These are phyloP conservation scores for Taenioides sp. DNA, from an alignment of 2,797 vertebrate species.

Conservation along the genomic window DNA sequence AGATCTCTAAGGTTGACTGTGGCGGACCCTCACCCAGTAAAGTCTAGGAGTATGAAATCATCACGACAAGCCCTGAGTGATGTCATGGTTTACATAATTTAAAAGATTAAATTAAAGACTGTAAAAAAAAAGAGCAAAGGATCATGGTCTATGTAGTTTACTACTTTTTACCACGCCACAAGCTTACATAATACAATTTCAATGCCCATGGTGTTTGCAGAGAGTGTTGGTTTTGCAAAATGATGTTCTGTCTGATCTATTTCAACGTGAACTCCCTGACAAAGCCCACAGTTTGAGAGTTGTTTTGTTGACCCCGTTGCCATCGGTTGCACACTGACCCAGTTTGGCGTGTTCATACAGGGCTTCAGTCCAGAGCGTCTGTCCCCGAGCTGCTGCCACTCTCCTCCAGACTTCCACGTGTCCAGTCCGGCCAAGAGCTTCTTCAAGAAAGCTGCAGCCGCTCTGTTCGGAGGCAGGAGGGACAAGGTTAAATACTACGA, in stretches of 20 bases:
- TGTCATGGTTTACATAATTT: too few species aligned
- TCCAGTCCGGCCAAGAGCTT: conserved; percentile 98
- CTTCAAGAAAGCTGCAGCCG: conserved; percentile 97
- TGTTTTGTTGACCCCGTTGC: conserved; percentile 28
- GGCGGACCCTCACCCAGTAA: too few species aligned
- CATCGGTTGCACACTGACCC: conserved; percentile 46
- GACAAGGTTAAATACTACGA: conserved; percentile 97
- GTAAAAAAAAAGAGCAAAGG: too few species aligned
- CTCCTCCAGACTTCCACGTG: conserved; percentile 92
- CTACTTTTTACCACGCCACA: too few species aligned
- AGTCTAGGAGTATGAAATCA: too few species aligned
- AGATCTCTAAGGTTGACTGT: too few species aligned
- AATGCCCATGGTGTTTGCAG: too few species aligned
- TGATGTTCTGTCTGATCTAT: not conserved
- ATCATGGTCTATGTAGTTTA: not conserved
- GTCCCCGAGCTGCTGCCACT: conserved; percentile 91
- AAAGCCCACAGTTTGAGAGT: conserved; percentile 20
- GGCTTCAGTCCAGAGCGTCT: conserved; percentile 96
- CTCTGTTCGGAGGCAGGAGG: conserved; percentile 94
- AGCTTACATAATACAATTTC: too few species aligned
- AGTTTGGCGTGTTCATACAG: conserved; percentile 67
- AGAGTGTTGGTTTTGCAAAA: not conserved
- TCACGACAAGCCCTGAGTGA: too few species aligned
- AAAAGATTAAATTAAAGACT: too few species aligned
- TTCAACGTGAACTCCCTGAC: not conserved